Conservation (phyloP, 2,888 invertebrate species). For the Buathra laborator region DNA sequence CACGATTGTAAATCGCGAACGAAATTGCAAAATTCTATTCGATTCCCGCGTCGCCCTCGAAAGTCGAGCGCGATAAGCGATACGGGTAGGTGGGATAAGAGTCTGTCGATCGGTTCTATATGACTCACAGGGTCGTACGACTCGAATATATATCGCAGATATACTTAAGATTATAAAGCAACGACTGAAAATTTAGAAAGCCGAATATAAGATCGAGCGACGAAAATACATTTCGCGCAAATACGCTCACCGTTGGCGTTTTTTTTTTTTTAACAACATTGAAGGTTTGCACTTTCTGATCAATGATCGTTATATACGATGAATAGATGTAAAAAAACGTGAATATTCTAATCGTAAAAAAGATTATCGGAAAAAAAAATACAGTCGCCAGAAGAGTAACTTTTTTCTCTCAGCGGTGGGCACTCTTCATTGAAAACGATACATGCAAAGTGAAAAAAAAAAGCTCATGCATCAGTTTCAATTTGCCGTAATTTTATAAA, state of each 20-base stretch:
- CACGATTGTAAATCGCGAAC: constrained; percentile 52
- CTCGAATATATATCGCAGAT: background rate
- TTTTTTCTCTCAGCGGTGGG: too few species aligned
- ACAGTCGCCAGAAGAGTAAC: too few species aligned
- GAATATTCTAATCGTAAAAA: too few species aligned
- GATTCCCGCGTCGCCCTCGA: constrained; percentile 36
- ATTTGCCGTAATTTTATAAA: too few species aligned
- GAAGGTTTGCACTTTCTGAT: too few species aligned
- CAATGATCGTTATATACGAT: too few species aligned
- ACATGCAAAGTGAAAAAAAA: too few species aligned
- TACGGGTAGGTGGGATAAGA: constrained; percentile 36
- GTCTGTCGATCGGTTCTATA: constrained; percentile 39
- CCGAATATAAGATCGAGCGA: background rate
- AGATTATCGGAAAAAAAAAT: too few species aligned
- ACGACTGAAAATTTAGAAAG: background rate
- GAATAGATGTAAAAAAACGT: too few species aligned
- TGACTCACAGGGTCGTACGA: constrained; percentile 15
- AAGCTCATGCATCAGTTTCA: too few species aligned
- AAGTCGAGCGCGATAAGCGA: constrained; percentile 42
- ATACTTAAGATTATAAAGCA: constrained; percentile 11
- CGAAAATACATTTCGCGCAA: constrained; percentile 7
- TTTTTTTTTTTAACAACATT: too few species aligned
- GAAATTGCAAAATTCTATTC: constrained; percentile 61
- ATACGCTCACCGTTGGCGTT: background rate
- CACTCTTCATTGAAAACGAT: too few species aligned